These are phyloP conservation scores for Grammomys surdaster DNA, from an alignment of 2,113 vertebrate genomes.

Conservation along the genomic window DNA sequence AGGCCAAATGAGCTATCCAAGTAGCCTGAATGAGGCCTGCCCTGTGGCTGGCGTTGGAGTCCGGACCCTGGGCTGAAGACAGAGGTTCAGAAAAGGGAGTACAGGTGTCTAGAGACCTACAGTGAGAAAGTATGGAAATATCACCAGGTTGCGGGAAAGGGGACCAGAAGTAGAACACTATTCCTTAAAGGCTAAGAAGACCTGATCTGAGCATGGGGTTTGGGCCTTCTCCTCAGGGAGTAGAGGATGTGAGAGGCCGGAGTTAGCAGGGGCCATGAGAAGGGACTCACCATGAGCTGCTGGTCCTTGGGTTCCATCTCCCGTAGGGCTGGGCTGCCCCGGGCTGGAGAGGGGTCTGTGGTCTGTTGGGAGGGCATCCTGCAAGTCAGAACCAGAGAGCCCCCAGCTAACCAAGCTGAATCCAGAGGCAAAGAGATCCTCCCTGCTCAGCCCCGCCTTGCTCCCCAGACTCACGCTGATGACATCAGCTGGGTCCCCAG, in stretches of 20 bases:
- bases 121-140: too few species aligned
- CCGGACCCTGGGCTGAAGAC: background rate
- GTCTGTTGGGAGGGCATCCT: constrained; percentile 33
- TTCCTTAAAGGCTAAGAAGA: background rate
- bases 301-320: constrained; percentile 78
- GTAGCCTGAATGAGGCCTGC: background rate
- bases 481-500: constrained; percentile 65
- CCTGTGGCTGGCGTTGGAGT: too few species aligned
- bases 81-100: background rate
- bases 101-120: too few species aligned
- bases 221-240: background rate
- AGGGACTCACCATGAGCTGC: constrained; percentile 71
- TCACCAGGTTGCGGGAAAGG: too few species aligned
- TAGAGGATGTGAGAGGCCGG: background rate
- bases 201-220: too few species aligned
- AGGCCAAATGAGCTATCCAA: background rate
- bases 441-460: background rate
- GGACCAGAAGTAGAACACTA: background rate
- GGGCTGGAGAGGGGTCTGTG: background rate
- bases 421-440: background rate
- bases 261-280: accelerated
- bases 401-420: background rate
- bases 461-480: constrained; percentile 21
- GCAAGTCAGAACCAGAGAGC: background rate
- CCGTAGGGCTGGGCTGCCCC: background rate